Conservation (phyloP, 2,113 vertebrate species). For the Oxyura jamaicensis region DNA sequence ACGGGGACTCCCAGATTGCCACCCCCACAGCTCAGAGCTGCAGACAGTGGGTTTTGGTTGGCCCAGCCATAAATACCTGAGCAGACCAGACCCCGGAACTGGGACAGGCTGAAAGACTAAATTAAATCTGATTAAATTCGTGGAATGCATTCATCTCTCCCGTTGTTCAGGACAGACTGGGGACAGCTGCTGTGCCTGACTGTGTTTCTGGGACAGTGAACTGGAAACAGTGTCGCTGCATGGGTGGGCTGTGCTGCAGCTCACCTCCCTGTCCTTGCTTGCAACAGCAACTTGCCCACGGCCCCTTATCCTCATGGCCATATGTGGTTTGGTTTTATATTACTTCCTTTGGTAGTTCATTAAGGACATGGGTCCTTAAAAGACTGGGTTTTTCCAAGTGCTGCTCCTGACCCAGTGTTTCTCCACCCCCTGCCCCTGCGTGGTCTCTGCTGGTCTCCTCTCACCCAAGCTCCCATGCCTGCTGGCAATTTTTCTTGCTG, state of each 20-base stretch:
- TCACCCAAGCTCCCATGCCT: background rate
- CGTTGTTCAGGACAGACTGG: background rate
- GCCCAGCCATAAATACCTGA: background rate
- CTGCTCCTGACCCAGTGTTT: background rate
- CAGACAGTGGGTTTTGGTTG: background rate
- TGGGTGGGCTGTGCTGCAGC: rapidly evolving
- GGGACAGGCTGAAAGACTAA: background rate
- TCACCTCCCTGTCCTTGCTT: background rate
- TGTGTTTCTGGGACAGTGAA: constrained; percentile 35
- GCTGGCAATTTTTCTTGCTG: background rate
- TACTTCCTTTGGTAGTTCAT: constrained; percentile 43
- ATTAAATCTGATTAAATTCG: background rate
- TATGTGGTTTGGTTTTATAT: constrained; percentile 15
- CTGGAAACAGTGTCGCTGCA: background rate
- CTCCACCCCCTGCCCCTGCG: background rate
- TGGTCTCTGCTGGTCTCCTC: background rate
- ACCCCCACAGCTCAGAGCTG: background rate
- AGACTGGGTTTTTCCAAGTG: rapidly evolving
- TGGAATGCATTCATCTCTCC: background rate
- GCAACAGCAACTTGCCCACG: background rate
- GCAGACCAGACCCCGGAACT: background rate
- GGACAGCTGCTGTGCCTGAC: background rate
- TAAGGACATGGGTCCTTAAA: background rate
- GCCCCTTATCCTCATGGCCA: background rate
- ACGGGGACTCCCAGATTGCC: background rate